A percentile compares a stretch with the other conserved stretches of the same genome.
Conservation (phyloP, 2,797 vertebrate species). For the Buphagus erythrorhynchus region DNA sequence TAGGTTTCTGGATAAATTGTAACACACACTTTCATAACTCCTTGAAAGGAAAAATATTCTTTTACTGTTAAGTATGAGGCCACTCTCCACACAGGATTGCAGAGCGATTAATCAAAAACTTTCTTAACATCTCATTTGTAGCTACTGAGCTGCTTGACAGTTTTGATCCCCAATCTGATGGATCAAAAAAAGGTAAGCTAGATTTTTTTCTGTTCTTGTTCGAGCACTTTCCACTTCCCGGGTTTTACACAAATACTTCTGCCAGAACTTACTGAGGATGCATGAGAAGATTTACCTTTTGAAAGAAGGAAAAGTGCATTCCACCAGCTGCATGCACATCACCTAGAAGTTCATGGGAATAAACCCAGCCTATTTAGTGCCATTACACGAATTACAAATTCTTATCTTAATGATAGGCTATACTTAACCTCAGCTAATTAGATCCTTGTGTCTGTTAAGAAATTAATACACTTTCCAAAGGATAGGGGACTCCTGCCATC, state of each 20-base stretch:
- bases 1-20: neutral
- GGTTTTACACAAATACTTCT: neutral
- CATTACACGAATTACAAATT: slow-evolving; percentile 2
- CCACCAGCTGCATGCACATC: fast-evolving
- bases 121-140: neutral
- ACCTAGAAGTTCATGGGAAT: neutral
- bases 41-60: neutral
- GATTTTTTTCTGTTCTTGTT: neutral
- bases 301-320: neutral
- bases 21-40: neutral
- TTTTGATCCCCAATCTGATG: neutral
- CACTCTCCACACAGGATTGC: neutral
- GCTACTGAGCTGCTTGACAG: neutral
- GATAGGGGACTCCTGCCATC: neutral
- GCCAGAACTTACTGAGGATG: neutral
- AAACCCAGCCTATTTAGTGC: neutral
- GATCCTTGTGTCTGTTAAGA: neutral
- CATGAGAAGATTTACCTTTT: neutral
- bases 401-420: neutral
- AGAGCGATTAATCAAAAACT: neutral
- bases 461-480: neutral
- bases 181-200: neutral
- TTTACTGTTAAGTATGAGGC: neutral
- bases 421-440: neutral
- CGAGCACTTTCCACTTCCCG: neutral